phyloP scores from a whole-genome alignment of 2,888 invertebrate species.

The Pammene aurita region DNA sequence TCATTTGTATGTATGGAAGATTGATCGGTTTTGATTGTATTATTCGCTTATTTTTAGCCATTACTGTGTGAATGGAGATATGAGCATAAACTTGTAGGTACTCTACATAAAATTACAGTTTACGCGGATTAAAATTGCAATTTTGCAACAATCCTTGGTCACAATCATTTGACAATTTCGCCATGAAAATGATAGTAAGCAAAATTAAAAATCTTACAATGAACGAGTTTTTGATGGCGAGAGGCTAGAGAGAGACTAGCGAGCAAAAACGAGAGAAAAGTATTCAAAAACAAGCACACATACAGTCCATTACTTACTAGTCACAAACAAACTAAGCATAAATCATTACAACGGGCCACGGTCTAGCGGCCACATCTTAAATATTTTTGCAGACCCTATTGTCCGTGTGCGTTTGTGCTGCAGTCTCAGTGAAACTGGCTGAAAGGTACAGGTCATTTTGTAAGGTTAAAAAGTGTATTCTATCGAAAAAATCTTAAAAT shows the following conservation, averaged over 20 bases:
- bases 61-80: too few species aligned
- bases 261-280: too few species aligned
- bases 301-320: constrained; percentile 6
- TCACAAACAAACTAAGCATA: constrained; percentile 42
- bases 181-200: too few species aligned
- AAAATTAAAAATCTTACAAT: too few species aligned
- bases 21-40: background rate
- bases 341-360: constrained; percentile 54
- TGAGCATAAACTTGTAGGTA: too few species aligned
- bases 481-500: background rate
- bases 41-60: background rate
- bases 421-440: constrained; percentile 4
- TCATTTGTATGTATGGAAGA: background rate
- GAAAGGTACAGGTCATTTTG: constrained; percentile 14
- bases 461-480: background rate
- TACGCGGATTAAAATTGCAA: too few species aligned
- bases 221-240: too few species aligned
- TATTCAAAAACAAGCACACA: background rate
- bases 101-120: too few species aligned
- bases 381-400: constrained; percentile 34
- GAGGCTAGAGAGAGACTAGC: too few species aligned
- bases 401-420: constrained; percentile 28
- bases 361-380: constrained; percentile 46
- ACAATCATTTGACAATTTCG: too few species aligned
- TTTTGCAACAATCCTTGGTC: too few species aligned